Evolutionary conservation across 2,888 invertebrate genomes (phyloP).

Genomic region (Catocala nupta): DNA sequence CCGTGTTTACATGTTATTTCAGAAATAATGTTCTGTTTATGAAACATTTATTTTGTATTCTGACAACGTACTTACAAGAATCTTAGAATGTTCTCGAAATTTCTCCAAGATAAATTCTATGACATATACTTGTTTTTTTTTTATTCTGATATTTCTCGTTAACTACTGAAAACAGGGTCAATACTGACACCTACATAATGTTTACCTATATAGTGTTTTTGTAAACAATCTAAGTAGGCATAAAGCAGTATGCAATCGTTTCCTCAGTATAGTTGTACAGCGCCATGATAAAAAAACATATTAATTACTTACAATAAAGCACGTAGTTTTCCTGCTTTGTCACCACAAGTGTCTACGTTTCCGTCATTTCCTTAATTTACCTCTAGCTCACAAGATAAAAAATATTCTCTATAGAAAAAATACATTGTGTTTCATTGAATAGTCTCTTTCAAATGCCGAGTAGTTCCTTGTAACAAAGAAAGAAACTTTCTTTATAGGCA

Average conservation of each 20-base stretch:
- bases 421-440: not conserved
- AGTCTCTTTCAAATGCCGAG: conserved; percentile 2
- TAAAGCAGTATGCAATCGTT: not conserved
- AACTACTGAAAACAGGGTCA: conserved; percentile 4
- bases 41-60: conserved; percentile 29
- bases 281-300: conserved; percentile 26
- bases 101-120: conserved; percentile 7
- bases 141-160: conserved; percentile 3
- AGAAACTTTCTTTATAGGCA: conserved; percentile 35
- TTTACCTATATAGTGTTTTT: conserved; percentile 1
- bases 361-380: conserved; percentile 44
- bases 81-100: conserved; percentile 22
- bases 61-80: conserved; percentile 3
- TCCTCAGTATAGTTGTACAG: not conserved
- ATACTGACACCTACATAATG: not conserved
- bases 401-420: conserved; percentile 17
- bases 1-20: conserved; percentile 19
- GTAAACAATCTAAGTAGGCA: not conserved
- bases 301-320: conserved; percentile 27
- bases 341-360: conserved; percentile 23
- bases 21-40: conserved; percentile 20
- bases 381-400: conserved; percentile 15
- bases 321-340: conserved; percentile 43
- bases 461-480: conserved; percentile 25
- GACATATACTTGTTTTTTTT: conserved; percentile 3